Conservation (phyloP, 92 coral and sea anemone genomes). For the Epizoanthus illoricatus region DNA sequence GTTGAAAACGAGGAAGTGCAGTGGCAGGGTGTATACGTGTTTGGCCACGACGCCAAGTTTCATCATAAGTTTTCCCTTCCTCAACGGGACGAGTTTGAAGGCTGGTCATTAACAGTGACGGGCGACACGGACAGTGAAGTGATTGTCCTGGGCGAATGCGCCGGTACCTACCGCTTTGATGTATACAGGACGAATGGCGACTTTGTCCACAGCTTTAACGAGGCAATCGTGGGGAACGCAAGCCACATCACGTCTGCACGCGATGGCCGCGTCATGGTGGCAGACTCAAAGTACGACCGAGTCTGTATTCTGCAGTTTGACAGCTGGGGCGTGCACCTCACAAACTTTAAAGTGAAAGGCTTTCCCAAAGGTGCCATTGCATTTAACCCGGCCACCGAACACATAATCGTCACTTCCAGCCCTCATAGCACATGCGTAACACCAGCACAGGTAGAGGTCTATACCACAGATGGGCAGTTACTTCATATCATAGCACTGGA, state of each 20-base stretch:
- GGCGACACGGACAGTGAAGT: constrained; percentile 26
- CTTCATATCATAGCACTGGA: constrained; percentile 27
- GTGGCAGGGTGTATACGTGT: constrained; percentile 18
- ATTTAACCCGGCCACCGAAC: constrained; percentile 34
- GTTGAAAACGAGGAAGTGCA: not conserved
- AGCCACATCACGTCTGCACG: constrained; percentile 36
- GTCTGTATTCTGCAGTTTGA: constrained; percentile 40
- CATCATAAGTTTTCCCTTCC: constrained; percentile 37
- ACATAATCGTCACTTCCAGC: constrained; percentile 22
- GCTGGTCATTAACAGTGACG: constrained; percentile 36
- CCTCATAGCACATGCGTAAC: not conserved
- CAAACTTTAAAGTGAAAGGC: constrained; percentile 24
- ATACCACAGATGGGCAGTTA: constrained; percentile 18
- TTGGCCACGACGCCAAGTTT: constrained; percentile 37
- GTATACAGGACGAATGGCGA: constrained; percentile 39
- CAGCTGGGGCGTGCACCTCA: constrained; percentile 25
- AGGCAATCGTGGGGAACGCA: constrained; percentile 8
- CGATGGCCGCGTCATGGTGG: constrained; percentile 48
- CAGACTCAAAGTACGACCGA: constrained; percentile 3
- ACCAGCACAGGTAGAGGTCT: constrained; percentile 21
- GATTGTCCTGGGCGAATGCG: constrained; percentile 1
- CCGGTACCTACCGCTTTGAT: constrained; percentile 30
- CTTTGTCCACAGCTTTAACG: constrained; percentile 38
- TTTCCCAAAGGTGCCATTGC: constrained; percentile 42
- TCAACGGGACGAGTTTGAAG: constrained; percentile 8